A percentile compares a stretch with the other conserved stretches of the same genome.
Evolutionary conservation across 35 echinoderm and acorn worm genomes (phyloP).

Genomic region (Anneissia japonica): DNA sequence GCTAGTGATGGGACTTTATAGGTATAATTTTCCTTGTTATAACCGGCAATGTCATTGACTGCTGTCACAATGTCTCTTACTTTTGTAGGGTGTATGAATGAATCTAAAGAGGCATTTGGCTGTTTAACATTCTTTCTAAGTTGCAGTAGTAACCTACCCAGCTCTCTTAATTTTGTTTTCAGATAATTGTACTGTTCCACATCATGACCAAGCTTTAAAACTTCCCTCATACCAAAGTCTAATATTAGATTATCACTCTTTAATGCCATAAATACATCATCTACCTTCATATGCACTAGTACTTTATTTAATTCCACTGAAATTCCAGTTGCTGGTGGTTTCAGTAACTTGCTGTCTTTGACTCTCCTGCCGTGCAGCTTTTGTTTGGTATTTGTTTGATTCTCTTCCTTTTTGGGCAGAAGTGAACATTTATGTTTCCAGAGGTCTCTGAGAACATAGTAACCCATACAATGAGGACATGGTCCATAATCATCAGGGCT

Average conservation of each 20-base stretch:
- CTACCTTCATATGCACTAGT: not conserved
- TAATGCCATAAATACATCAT: not conserved
- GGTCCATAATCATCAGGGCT: conserved; percentile 8
- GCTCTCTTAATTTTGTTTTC: conserved; percentile 14
- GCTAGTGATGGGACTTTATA: conserved; percentile 27
- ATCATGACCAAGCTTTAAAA: not conserved
- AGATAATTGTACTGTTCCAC: conserved; percentile 10
- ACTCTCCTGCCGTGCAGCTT: not conserved
- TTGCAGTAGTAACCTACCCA: conserved; percentile 11
- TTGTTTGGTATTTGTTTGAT: not conserved
- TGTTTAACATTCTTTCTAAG: not conserved
- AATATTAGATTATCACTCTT: conserved; percentile 2
- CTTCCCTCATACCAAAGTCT: conserved; percentile 10
- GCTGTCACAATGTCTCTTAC: not conserved
- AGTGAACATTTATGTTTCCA: not conserved
- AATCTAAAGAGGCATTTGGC: not conserved
- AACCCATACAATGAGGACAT: not conserved
- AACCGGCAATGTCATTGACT: conserved; percentile 11
- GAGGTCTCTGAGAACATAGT: not conserved
- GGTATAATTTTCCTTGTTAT: not conserved
- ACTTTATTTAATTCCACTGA: not conserved
- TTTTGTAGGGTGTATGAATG: not conserved
- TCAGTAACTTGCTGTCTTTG: not conserved
- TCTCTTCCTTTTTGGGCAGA: not conserved
- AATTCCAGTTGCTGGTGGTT: not conserved